Evolutionary conservation across 2,113 vertebrate genomes (phyloP), one percentile per base, ranked within the genome.

Genomic region (Takifugu bimaculatus): DNA sequence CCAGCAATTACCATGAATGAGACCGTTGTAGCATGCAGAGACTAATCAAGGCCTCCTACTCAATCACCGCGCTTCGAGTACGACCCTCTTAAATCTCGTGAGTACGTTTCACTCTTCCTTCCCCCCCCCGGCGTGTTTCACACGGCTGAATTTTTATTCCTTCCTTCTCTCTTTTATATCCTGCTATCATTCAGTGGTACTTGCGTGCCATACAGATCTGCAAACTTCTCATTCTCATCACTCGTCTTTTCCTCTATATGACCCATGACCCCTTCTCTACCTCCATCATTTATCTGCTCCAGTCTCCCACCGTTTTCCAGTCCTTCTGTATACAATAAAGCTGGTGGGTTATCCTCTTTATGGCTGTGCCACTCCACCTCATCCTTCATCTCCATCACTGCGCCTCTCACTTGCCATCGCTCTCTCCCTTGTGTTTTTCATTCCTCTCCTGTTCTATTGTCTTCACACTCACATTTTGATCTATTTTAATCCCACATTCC

Each of bases 351-450:
- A 81, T 72, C 79, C 78, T 51, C 51, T 45, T 54, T 63, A 60
- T 79, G 67, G 72, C 75, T 79, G 82, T 84, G 60, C 68, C 80
- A 68, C 77, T 81, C 70, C 77, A 63, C 64, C 63, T 83, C 81
- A 89, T 87, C 78, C 82, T 64, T 74, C 64, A 79, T 86, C 83
- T 88, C 82, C 60, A 84, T 83, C 72, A 77, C 55, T 70, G 63
- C 69, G 69, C 60, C 69, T 74, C 43, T 65, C 54, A 13, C 69
- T 81, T 57, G 65, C 68, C 29, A 72, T 75, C 54, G 49, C 60
- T 65, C 62, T 68, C 50, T 65, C 56, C 60, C 60, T 29, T 52
- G 47, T 70, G 72, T 69, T 64, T 76, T 75, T 55, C 61, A 60
- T 67, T 51, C 27, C 52, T 52, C 65, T 64, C 74, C 50, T 20